Base-by-base conservation (phyloP, 2,888 invertebrate species). In the Lordiphosa fenestrarum region DNA sequence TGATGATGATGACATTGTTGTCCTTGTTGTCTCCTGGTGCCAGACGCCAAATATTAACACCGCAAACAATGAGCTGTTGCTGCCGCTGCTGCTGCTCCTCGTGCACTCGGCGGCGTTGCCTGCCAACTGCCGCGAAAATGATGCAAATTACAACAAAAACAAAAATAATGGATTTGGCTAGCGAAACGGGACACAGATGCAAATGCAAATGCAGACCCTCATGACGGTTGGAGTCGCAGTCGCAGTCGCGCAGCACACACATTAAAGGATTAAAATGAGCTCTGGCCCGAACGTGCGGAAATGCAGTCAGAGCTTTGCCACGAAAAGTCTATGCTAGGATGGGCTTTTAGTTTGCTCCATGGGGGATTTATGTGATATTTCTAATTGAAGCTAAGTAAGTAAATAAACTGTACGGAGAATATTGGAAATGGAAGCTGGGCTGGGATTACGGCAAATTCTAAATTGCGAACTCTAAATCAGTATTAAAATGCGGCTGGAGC, bases 11-110 rank as follows among this genome's bases (percentile, higher is more conserved):
- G 33, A 37, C 36, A 13, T 41, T 56, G 56, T 44, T 68, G 74
- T 80, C 56, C 62, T 70, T 76, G 53, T 37, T 37, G 65, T 48
- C 46, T 55, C 48, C 21, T 75, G 83, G 62, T 78, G 78, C 60
- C 81, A 78, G 78, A 81, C 81, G 65, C 74, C 84, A 83, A 78
- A 78, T 78, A 78, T 78, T 83, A 78, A 83, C 78, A 78, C 58
- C 51, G 77, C 78, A 83, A 78, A 78, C 84, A 78, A 78, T 81
- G 63, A 64, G 61, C 53, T 25, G 55, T 63, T 40, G 55, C 67
- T 40, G 47, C 39, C 21, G 39, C 39, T 37, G n/a, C 38, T 19
- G n/a, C n/a, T n/a, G n/a, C n/a, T n/a, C n/a, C n/a, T 3, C 19
- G 2, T 19, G 19, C 19, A 19, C 19, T 19, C 19, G 19, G n/a